Percentiles rank a stretch among this genome's conserved stretches.
Conservation (phyloP, 1,140 invertebrate genomes). For the Anoplophora glabripennis region DNA sequence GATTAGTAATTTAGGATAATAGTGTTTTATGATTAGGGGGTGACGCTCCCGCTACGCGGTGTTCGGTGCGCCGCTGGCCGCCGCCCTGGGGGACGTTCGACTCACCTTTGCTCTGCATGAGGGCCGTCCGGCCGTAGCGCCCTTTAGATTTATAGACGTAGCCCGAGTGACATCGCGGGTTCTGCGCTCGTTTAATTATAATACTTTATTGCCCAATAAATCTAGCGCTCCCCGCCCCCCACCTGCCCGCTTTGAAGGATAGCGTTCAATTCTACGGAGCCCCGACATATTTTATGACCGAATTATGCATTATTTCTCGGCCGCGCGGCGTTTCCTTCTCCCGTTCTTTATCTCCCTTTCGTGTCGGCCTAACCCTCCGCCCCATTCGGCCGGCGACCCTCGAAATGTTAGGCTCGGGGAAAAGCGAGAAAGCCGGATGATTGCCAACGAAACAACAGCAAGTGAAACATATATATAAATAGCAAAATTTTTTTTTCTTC, state of each 20-base stretch:
- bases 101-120: slow-evolving; percentile 40
- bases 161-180: slow-evolving; percentile 45
- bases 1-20: no score
- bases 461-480: no score
- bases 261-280: slow-evolving; percentile 49
- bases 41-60: no score
- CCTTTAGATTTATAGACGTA: slow-evolving; percentile 45
- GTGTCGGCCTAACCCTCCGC: slow-evolving; percentile 20
- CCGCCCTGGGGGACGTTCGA: slow-evolving; percentile 13
- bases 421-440: slow-evolving; percentile 6
- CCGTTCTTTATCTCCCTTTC: slow-evolving; percentile 33
- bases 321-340: slow-evolving; percentile 24
- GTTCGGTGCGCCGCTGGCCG: neutral
- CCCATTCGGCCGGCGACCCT: neutral
- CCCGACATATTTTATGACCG: slow-evolving; percentile 52
- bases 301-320: slow-evolving; percentile 51
- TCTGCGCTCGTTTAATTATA: slow-evolving; percentile 51
- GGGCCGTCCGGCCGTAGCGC: slow-evolving; percentile 23
- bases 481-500: no score
- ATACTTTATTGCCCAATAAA: slow-evolving; percentile 53
- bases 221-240: slow-evolving; percentile 42
- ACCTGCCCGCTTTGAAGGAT: slow-evolving; percentile 48
- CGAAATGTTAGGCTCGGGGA: no score
- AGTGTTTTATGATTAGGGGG: no score
- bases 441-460: slow-evolving; percentile 15